Base-by-base conservation (phyloP, 2,888 invertebrate genomes). In the Melanophora roralis region DNA sequence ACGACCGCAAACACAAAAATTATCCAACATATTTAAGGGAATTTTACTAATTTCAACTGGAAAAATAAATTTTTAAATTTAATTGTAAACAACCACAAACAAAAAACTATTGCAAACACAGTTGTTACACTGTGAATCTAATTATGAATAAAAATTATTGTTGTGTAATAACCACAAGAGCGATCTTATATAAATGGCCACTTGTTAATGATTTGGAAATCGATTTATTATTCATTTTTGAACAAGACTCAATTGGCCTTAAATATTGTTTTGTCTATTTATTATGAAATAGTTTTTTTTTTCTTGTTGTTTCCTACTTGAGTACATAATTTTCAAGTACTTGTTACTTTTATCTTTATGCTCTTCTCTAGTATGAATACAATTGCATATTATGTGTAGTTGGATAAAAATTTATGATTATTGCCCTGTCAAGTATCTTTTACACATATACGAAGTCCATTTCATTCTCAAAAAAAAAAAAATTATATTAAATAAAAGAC, bases 321-420 rank as follows among this genome's bases (percentile, higher is more conserved):
- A 51, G 55, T 40, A 57, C 38, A 57, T 32, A 69, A 34, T 40
- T 75, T 47, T 69, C 47, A 62, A 69, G 40, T 74, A 65, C 21
- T 69, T 49, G 32, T 40, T 68, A 38, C 40, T 45, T 60, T 45
- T 16, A 27, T 32, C 45, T 47, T 14, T 62, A 2, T 47, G 27
- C 11, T 40, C 0, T 32, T 19, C 7, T 40, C 36, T 40, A 14
- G 23, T 68, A 65, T 75, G 53, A 65, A 76, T 68, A 67, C 3
- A 36, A 47, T 40, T 79, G 19, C n/a, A n/a, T n/a, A n/a, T n/a
- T n/a, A n/a, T 72, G 32, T 59, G 67, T 45, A 57, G 64, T 81
- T 64, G 68, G 59, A 47, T 27, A 59, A 51, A 76, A 81, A 81
- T 81, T 81, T 81, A 81, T 81, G 75, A 72, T 81, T 81, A 81